A percentile compares a stretch with the other conserved stretches of the same genome.
Conservation (phyloP, 1,140 invertebrate genomes). For the Battus philenor region DNA sequence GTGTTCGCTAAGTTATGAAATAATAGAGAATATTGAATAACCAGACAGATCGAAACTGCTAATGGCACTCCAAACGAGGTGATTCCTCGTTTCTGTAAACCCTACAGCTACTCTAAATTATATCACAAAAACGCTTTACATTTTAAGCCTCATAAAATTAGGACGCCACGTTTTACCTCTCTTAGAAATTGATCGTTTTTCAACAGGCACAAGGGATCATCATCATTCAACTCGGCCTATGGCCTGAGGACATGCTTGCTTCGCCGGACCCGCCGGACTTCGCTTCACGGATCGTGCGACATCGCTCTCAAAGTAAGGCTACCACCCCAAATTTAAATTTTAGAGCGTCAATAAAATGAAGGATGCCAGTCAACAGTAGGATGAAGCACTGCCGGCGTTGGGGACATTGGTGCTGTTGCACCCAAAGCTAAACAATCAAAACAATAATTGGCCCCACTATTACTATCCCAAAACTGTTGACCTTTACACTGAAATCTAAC, state of each 20-base stretch:
- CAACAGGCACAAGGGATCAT: slow-evolving; percentile 30
- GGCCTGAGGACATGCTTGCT: slow-evolving; percentile 13
- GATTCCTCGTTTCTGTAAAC: slow-evolving; percentile 43
- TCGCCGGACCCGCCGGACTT: slow-evolving; percentile 25
- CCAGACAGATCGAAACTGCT: slow-evolving; percentile 46
- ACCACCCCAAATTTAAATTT: slow-evolving; percentile 20
- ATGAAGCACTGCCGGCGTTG: slow-evolving; percentile 39
- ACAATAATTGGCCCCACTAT: slow-evolving; percentile 88
- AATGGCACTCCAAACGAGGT: slow-evolving; percentile 67
- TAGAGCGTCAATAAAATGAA: slow-evolving; percentile 64
- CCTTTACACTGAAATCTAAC: slow-evolving; percentile 89
- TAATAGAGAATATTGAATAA: slow-evolving; percentile 41
- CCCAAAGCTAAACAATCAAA: slow-evolving; percentile 85
- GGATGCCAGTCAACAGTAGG: slow-evolving; percentile 67
- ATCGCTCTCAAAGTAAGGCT: slow-evolving; percentile 23
- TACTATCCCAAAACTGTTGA: slow-evolving; percentile 94
- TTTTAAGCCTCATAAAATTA: slow-evolving; percentile 52
- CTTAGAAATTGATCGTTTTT: slow-evolving; percentile 34
- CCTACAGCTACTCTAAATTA: slow-evolving; percentile 66
- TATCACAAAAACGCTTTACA: slow-evolving; percentile 70
- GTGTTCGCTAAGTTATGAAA: slow-evolving; percentile 45
- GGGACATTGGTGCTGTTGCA: slow-evolving; percentile 25
- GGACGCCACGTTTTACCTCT: slow-evolving; percentile 34
- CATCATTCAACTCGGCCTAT: slow-evolving; percentile 21
- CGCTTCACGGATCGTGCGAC: slow-evolving; percentile 24